A percentile compares a stretch with the other conserved stretches of the same genome.
phyloP scores from a whole-genome alignment of 1,140 invertebrate species.

The Trialeurodes vaporariorum region DNA sequence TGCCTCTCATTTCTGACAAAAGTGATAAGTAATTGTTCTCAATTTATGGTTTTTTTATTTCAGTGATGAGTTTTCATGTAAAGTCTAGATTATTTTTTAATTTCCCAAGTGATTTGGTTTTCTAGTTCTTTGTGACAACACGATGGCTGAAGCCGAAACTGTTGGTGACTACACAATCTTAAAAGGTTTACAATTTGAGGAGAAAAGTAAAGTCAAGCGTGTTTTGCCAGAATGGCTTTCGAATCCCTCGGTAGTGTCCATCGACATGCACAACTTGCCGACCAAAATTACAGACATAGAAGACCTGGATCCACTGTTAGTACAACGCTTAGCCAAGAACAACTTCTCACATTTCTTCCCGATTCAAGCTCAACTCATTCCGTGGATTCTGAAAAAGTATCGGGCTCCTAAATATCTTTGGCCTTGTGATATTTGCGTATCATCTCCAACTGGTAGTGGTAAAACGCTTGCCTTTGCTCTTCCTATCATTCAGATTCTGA shows the following conservation, averaged over 20 bases:
- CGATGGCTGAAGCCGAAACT: neutral
- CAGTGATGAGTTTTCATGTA: no score
- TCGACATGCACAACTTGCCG: conserved; percentile 49
- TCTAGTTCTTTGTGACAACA: neutral
- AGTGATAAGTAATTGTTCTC: no score
- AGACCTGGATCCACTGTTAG: conserved; percentile 47
- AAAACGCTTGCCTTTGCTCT: conserved; percentile 92
- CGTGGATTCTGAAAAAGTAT: conserved; percentile 50
- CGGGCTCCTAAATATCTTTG: conserved; percentile 47
- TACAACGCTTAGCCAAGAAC: conserved; percentile 52
- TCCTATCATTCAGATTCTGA: conserved; percentile 68
- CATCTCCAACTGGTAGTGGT: conserved; percentile 93
- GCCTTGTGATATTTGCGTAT: conserved; percentile 87
- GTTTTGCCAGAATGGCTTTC: conserved; percentile 74
- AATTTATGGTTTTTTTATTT: no score
- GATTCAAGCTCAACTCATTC: conserved; percentile 76
- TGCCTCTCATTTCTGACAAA: no score
- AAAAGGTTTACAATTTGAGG: neutral
- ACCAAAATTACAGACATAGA: conserved; percentile 44
- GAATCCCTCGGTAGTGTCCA: conserved; percentile 60
- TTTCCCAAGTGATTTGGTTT: conserved; percentile 15
- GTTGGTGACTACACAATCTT: conserved; percentile 3
- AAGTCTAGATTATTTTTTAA: no score
- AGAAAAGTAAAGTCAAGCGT: conserved; percentile 19
- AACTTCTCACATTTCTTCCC: conserved; percentile 68